Conservation (phyloP, 2,797 vertebrate genomes). For the Megalops cyprinoides region DNA sequence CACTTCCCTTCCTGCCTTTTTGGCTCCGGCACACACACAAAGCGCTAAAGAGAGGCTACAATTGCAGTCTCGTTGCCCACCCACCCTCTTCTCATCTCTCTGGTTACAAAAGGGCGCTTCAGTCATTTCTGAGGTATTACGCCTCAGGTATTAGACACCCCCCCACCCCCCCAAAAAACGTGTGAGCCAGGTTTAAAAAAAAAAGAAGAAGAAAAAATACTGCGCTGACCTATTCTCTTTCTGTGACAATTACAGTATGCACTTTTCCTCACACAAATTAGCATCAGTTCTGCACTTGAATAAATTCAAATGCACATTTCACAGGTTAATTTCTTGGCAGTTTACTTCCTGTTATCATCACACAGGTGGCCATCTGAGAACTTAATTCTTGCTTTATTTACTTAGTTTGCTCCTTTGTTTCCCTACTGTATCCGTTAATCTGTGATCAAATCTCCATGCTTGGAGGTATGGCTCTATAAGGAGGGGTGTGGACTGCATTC, state of each 20-base stretch:
- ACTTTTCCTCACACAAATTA: constrained; percentile 28
- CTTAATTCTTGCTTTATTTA: constrained; percentile 72
- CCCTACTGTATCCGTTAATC: constrained; percentile 66
- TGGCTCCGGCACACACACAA: constrained; percentile 44
- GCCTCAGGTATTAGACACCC: constrained; percentile 55
- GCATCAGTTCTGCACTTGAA: constrained; percentile 29
- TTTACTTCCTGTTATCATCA: constrained; percentile 58
- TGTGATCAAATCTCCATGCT: constrained; percentile 58
- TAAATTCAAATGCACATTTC: constrained; percentile 34
- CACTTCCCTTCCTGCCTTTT: constrained; percentile 15
- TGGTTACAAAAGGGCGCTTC: constrained; percentile 52
- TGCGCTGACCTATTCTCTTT: not conserved
- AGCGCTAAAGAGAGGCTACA: constrained; percentile 50
- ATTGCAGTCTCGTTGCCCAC: constrained; percentile 53
- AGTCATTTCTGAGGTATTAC: constrained; percentile 58
- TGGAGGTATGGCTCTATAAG: constrained; percentile 35
- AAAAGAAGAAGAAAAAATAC: not conserved
- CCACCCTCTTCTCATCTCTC: constrained; percentile 55
- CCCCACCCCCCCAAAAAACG: constrained; percentile 49
- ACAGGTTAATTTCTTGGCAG: constrained; percentile 65
- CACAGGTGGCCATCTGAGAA: constrained; percentile 71
- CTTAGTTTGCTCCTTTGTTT: constrained; percentile 58
- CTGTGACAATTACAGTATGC: not conserved
- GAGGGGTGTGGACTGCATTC: not conserved
- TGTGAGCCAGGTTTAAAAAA: constrained; percentile 40